Evolutionary conservation across 2,888 invertebrate species (phyloP), one percentile per base, ranked within the genome.

Genomic region (Trachelus stipa): DNA sequence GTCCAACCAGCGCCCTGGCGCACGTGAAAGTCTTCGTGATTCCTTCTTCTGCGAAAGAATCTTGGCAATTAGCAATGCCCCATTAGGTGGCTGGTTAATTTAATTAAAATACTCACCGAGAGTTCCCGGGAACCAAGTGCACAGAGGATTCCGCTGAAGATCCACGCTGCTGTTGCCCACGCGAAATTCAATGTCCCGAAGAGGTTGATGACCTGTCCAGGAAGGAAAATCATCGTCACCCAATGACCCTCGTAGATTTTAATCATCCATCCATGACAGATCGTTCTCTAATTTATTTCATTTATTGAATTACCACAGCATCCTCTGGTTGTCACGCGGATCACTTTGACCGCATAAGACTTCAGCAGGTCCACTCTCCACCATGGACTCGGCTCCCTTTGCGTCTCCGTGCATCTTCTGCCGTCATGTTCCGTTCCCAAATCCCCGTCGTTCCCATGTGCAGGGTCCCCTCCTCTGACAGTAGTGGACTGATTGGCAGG

Each of bases 61-160:
- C 71, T 31, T 71, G 33, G 12, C 71, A 81, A 75, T 79, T 77
- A 76, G 77, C 40, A 77, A 73, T 79, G 74, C 77, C 69, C 75
- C 71, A 34, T 71, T 71, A 71, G 34, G 30, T 30, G 15, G 23
- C 71, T 23, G 15, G 34, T 11, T 33, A 15, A 15, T 71, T 23
- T 33, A 12, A 34, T 31, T 79, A 76, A 74, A 56, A 33, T 76
- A 92, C 93, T 93, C 89, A 96, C 96, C 95, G 79, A 97, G 94
- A 11, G 97, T 97, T 79, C 97, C 97, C 3, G 98, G 98, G 91
- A 97, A 97, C 98, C 98, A 98, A 35, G 98, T 97, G 89, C 98
- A 98, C 0, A 98, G 92, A 30, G 97, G 97, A 92, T 98, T 98
- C 80, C 97, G 93, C 90, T 97, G 97, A 75, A 97, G 92, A 87